Evolutionary conservation across 1,140 invertebrate species (phyloP), one percentile per base, ranked within the genome.

Genomic region (Calephelis virginiensis): DNA sequence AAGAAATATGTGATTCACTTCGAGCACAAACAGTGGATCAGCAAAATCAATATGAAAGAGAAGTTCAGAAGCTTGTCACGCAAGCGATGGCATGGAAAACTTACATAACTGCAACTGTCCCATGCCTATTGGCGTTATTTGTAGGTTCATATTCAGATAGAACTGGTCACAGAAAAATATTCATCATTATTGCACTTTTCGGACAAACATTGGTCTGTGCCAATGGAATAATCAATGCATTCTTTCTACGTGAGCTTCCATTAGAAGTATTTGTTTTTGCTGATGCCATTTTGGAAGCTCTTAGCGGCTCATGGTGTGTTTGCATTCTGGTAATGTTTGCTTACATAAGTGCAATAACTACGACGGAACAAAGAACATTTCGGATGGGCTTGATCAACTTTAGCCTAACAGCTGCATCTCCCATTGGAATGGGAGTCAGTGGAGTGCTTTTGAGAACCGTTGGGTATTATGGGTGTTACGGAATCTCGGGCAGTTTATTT

Each of bases 111-210:
- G 83, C 83, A 47, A 86, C 81, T 10, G 38, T 85, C 73, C 91
- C 72, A 68, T 94, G 94, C 92, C 9, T 94, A 90, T 80, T 93
- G 92, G 53, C 94, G 91, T 78, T 95, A 89, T 61, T 87, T 92
- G 53, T 94, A 92, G 85, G 95, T 89, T 61, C 93, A 5, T 90
- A 78, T 73, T 93, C 93, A 59, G 93, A 94, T 70, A 85, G 81
- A 49, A 91, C 93, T 28, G 92, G 93, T 7, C 72, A 79, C 28
- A 86, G 91, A 65, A 87, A 94, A 70, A 93, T 94, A 71, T 91
- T 94, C 9, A 90, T 92, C 45, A 86, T 93, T 28, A 60, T 78
- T 1, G 60, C 82, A 11, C 56, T 82, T 3, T 11, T 56, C 1
- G 84, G 86, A 12, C 92, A 93, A 74, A 49, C 88, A 1, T 48